A percentile compares a stretch with the other conserved stretches of the same genome.
phyloP scores from a whole-genome alignment of 2,797 vertebrate genomes.

The Etheostoma nigrum region DNA sequence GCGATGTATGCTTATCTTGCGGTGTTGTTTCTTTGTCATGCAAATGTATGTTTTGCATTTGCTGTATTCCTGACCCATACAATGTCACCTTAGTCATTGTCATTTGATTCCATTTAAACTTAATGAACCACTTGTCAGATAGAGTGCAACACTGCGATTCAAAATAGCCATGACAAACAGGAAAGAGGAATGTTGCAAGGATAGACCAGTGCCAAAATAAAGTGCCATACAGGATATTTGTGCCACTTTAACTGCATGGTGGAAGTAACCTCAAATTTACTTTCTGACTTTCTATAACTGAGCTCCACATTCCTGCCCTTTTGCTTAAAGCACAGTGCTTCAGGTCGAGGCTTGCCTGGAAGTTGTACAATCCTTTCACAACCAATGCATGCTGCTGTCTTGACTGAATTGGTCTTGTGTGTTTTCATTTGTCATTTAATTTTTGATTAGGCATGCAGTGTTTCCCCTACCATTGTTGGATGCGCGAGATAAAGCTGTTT shows the following conservation, averaged over 20 bases:
- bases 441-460: not conserved
- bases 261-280: conserved; percentile 9
- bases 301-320: conserved; percentile 67
- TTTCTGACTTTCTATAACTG: conserved; percentile 5
- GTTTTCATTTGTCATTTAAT: not conserved
- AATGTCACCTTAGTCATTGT: conserved; percentile 11
- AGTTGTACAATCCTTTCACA: conserved; percentile 51
- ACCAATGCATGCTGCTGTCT: conserved; percentile 2
- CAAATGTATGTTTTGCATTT: conserved; percentile 26
- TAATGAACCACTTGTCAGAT: conserved; percentile 9
- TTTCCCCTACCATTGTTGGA: no score
- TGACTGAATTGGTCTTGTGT: not conserved
- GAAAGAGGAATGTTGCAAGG: conserved; percentile 34
- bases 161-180: conserved; percentile 21
- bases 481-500: no score
- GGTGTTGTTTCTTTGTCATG: conserved; percentile 17
- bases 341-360: conserved; percentile 76
- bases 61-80: not conserved
- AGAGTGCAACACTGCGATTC: conserved; percentile 13
- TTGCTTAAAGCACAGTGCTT: conserved; percentile 24
- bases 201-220: conserved; percentile 5
- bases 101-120: conserved; percentile 29
- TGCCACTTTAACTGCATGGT: conserved; percentile 12
- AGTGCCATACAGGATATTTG: conserved; percentile 38
- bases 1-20: not conserved